Evolutionary conservation across 2,113 vertebrate genomes (phyloP).

Genomic region (Ibidorhyncha struthersii): DNA sequence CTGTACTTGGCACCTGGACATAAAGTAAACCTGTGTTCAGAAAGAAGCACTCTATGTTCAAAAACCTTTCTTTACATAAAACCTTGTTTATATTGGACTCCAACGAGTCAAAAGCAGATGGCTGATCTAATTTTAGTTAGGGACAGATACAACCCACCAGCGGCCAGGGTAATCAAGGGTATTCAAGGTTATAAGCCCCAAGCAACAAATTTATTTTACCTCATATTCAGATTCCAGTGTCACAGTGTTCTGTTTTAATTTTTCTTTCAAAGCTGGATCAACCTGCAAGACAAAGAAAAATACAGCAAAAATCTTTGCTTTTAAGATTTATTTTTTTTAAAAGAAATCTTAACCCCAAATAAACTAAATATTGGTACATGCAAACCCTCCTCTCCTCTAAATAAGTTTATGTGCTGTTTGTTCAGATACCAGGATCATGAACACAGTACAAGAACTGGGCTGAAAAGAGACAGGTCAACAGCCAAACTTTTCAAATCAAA

Average conservation of each 20-base stretch:
- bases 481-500: neutral
- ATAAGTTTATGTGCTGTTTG: neutral
- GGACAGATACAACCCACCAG: constrained; percentile 41
- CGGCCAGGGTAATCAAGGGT: constrained; percentile 14
- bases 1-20: neutral
- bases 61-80: constrained; percentile 44
- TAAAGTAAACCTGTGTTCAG: constrained; percentile 36
- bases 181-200: constrained; percentile 32
- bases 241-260: constrained; percentile 74
- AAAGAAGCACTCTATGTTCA: constrained; percentile 25
- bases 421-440: neutral
- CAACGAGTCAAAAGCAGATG: constrained; percentile 49
- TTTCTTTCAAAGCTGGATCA: constrained; percentile 83
- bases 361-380: neutral
- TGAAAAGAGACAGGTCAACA: neutral
- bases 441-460: neutral
- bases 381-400: neutral
- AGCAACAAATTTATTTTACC: constrained; percentile 74
- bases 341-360: neutral
- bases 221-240: constrained; percentile 89
- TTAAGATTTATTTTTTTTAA: neutral
- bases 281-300: constrained; percentile 73
- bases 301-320: neutral
- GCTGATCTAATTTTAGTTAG: constrained; percentile 66
- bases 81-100: constrained; percentile 46